These are phyloP conservation scores for Hoplostethus mediterraneus DNA, from an alignment of 2,797 vertebrate species.

Conservation along the genomic window DNA sequence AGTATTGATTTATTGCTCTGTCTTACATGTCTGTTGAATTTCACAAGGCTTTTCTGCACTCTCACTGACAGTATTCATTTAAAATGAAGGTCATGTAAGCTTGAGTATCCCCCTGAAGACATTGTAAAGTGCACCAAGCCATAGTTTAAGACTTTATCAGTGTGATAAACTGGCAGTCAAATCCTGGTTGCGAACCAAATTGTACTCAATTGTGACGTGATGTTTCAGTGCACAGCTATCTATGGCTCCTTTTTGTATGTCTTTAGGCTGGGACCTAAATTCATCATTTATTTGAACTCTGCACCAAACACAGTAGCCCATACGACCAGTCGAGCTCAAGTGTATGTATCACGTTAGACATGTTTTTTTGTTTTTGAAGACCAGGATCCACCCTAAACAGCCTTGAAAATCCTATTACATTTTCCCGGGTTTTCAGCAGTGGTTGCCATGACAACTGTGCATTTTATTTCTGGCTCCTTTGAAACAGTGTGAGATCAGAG, in stretches of 20 bases:
- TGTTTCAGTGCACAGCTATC: background rate
- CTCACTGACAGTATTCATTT: background rate
- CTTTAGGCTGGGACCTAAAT: background rate
- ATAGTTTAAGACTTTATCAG: background rate
- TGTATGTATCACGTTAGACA: conserved; percentile 45
- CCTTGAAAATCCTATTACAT: conserved; percentile 79
- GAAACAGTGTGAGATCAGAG: conserved; percentile 79
- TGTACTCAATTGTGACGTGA: background rate
- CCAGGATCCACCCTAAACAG: conserved; percentile 73
- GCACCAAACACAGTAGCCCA: conserved; percentile 14
- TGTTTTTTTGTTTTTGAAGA: conserved; percentile 30
- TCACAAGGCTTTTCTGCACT: too few relatives aligned
- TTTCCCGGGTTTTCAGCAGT: conserved; percentile 75
- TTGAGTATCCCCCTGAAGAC: background rate
- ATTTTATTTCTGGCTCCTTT: conserved; percentile 85
- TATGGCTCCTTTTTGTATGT: background rate
- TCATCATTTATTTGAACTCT: conserved; percentile 6
- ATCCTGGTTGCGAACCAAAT: background rate
- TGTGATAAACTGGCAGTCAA: background rate
- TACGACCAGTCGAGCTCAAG: conserved; percentile 12
- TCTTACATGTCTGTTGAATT: background rate
- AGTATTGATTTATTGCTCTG: conserved; percentile 1
- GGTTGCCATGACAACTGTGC: conserved; percentile 85
- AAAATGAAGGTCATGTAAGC: background rate
- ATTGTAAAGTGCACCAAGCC: conserved; percentile 1